phyloP scores from a whole-genome alignment of 2,113 vertebrate species.

The Cottus gobio region DNA sequence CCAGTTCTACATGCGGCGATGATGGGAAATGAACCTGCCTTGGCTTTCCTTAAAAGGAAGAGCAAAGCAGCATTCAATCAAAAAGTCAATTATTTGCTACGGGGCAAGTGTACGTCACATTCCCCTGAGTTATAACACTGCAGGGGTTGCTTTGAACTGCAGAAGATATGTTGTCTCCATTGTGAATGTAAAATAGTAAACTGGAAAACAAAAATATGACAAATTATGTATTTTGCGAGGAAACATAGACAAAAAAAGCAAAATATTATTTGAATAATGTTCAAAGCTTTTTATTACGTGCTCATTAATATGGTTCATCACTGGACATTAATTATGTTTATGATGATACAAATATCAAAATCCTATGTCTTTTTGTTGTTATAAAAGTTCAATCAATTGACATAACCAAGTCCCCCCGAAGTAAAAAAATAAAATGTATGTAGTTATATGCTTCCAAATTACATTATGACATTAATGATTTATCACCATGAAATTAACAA shows the following conservation, averaged over 20 bases:
- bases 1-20: constrained; percentile 68
- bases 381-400: neutral
- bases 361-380: neutral
- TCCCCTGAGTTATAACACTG: constrained; percentile 35
- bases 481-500: neutral
- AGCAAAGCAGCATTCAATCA: constrained; percentile 28
- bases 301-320: neutral
- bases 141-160: constrained; percentile 8
- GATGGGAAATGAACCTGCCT: constrained; percentile 72
- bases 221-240: neutral
- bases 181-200: constrained; percentile 7
- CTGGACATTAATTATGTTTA: neutral
- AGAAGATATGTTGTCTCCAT: neutral
- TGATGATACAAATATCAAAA: neutral
- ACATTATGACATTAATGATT: constrained; percentile 21
- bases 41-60: constrained; percentile 78
- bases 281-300: neutral
- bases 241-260: neutral
- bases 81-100: constrained; percentile 53
- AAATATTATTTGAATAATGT: neutral
- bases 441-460: neutral
- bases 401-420: neutral
- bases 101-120: constrained; percentile 51
- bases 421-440: neutral
- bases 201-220: neutral